These are phyloP conservation scores for Pseudomyrmex gracilis DNA, from an alignment of 1,140 invertebrate species.

Conservation along the genomic window DNA sequence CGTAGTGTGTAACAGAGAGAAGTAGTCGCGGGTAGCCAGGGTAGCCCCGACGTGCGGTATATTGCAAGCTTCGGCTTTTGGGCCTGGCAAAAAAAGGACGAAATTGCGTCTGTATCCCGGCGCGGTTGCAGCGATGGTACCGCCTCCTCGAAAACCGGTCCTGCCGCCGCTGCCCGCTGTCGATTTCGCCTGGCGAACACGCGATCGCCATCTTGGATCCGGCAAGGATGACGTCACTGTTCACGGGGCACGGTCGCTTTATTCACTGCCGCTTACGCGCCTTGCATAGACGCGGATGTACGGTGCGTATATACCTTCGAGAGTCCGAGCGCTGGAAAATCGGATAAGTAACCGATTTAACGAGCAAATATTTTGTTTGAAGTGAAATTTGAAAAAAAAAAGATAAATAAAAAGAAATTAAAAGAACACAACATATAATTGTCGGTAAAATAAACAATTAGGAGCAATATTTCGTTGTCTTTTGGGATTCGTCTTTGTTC, in stretches of 20 bases:
- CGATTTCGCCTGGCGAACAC: constrained; percentile 78
- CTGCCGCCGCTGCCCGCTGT: constrained; percentile 72
- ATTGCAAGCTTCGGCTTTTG: constrained; percentile 63
- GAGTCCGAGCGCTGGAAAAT: constrained; percentile 22
- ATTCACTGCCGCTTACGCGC: constrained; percentile 54
- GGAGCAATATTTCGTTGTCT: too few species aligned
- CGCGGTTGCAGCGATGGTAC: constrained; percentile 34
- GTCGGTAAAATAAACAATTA: too few species aligned
- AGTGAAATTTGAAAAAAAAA: neutral
- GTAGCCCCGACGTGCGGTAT: constrained; percentile 29
- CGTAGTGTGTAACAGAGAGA: neutral
- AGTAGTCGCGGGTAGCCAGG: constrained; percentile 2
- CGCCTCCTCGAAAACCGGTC: constrained; percentile 76
- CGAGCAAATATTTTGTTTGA: too few species aligned
- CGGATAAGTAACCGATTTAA: neutral
- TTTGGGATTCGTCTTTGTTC: too few species aligned
- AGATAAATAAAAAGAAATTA: neutral
- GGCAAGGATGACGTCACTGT: constrained; percentile 77
- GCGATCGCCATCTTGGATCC: constrained; percentile 78
- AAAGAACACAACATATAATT: too few species aligned
- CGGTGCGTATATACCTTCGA: neutral
- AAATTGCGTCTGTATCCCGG: constrained; percentile 61
- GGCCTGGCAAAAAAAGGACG: constrained; percentile 63
- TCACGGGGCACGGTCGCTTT: constrained; percentile 71
- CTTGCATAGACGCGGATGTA: constrained; percentile 40